A percentile compares a stretch with the other conserved stretches of the same genome.
Conservation (phyloP, 2,797 vertebrate genomes). For the Tachyglossus aculeatus region DNA sequence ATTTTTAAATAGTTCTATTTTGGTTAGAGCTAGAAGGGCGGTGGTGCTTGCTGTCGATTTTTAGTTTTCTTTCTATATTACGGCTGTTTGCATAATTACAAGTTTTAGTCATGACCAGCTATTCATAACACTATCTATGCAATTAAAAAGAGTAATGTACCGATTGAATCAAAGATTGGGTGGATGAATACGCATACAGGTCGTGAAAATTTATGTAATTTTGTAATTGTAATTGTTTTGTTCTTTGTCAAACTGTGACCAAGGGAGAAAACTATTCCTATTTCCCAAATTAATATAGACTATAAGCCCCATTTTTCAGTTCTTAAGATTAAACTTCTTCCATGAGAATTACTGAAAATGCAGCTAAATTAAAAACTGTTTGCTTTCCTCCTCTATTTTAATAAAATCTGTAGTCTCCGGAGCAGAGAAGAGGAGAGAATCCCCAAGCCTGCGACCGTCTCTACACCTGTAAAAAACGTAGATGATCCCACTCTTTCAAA, state of each 20-base stretch:
- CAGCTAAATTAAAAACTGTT: neutral
- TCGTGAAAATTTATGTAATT: neutral
- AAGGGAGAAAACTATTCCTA: neutral
- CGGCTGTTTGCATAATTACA: too few relatives aligned
- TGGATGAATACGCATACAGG: neutral
- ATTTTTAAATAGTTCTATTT: slow-evolving; percentile 7
- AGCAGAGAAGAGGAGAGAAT: slow-evolving; percentile 92
- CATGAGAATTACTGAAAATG: neutral
- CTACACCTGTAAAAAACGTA: slow-evolving; percentile 86
- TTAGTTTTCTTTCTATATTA: neutral
- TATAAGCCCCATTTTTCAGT: neutral
- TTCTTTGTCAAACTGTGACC: neutral
- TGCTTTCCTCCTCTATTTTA: neutral
- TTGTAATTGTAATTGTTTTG: neutral
- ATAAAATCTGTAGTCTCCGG: slow-evolving; percentile 79
- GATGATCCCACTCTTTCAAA: slow-evolving; percentile 84
- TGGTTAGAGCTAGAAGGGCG: neutral
- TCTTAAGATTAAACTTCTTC: neutral
- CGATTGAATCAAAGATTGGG: neutral
- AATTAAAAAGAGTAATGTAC: neutral
- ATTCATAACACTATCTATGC: too few relatives aligned
- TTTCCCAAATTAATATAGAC: neutral
- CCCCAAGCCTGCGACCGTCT: slow-evolving; percentile 85
- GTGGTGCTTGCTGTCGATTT: neutral
- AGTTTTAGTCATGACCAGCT: too few relatives aligned